Conservation (phyloP, 2,113 vertebrate species). For the Motacilla alba region DNA sequence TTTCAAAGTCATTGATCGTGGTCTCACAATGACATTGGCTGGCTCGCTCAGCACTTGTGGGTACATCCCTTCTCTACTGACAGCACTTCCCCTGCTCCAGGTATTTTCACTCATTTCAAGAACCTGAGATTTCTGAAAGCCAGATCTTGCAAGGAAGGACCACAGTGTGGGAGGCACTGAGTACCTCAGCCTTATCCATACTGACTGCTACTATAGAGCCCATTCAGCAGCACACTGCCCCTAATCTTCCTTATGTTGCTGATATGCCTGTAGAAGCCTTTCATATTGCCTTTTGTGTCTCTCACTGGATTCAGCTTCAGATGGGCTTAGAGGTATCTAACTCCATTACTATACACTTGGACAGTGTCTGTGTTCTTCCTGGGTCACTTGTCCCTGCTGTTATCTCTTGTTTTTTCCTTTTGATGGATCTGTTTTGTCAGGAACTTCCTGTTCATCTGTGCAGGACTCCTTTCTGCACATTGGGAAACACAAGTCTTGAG, state of each 20-base stretch:
- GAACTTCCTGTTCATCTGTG: not conserved
- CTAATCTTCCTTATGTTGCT: not conserved
- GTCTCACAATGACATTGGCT: not conserved
- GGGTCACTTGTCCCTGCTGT: not conserved
- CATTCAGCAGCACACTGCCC: not conserved
- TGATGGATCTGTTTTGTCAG: not conserved
- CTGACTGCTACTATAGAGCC: not conserved
- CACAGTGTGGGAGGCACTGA: not conserved
- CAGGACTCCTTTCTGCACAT: not conserved
- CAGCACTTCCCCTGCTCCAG: not conserved
- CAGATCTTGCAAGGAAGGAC: not conserved
- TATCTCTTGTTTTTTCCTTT: not conserved
- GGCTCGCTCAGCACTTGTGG: not conserved
- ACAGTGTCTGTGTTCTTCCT: not conserved
- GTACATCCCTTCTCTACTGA: not conserved
- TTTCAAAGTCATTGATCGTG: not conserved
- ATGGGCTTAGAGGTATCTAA: not conserved
- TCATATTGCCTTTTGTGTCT: not conserved
- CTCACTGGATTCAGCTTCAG: not conserved
- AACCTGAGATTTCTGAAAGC: not conserved
- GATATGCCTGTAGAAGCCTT: not conserved
- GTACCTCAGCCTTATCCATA: not conserved
- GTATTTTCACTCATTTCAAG: not conserved
- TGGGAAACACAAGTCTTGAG: not conserved
- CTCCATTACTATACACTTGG: not conserved